Percentiles rank a stretch among this genome's conserved stretches.
These are phyloP conservation scores for Goniozus legneri DNA, from an alignment of 1,140 invertebrate genomes.

Conservation along the genomic window DNA sequence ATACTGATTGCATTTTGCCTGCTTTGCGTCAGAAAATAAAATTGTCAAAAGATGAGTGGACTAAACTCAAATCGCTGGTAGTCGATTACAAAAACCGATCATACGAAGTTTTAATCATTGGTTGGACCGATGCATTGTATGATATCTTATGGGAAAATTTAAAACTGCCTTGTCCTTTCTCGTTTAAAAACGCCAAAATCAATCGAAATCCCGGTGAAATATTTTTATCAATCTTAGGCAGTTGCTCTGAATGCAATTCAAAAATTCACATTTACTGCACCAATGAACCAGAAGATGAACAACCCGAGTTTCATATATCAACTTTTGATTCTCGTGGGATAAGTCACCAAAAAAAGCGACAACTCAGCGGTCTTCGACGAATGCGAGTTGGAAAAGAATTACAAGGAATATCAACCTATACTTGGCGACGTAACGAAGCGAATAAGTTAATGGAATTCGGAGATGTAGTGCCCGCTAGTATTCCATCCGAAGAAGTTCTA, in stretches of 20 bases:
- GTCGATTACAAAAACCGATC: neutral
- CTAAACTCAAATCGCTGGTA: neutral
- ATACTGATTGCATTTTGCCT: neutral
- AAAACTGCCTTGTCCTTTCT: slow-evolving; percentile 8
- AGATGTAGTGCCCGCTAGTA: slow-evolving; percentile 1
- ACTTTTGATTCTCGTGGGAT: slow-evolving; percentile 5
- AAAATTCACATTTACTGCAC: slow-evolving; percentile 6
- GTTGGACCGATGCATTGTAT: slow-evolving; percentile 10
- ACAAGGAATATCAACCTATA: neutral
- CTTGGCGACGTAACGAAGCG: slow-evolving; percentile 1
- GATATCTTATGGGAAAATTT: slow-evolving; percentile 8
- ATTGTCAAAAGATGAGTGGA: neutral
- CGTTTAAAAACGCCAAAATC: slow-evolving; percentile 8
- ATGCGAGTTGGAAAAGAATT: neutral
- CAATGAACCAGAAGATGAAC: slow-evolving; percentile 2
- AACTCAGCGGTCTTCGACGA: neutral
- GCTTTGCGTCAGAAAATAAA: slow-evolving; percentile 2
- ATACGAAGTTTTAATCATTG: slow-evolving; percentile 8
- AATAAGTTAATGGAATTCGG: slow-evolving; percentile 14
- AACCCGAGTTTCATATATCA: slow-evolving; percentile 6
- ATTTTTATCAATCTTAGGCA: slow-evolving; percentile 5
- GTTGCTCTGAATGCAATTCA: slow-evolving; percentile 7
- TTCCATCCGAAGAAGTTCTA: slow-evolving; percentile 1
- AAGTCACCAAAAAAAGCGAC: neutral
- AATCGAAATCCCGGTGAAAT: slow-evolving; percentile 1